A percentile compares a stretch with the other conserved stretches of the same genome.
phyloP scores from a whole-genome alignment of 2,888 invertebrate genomes.

The Spicauda simplicius region DNA sequence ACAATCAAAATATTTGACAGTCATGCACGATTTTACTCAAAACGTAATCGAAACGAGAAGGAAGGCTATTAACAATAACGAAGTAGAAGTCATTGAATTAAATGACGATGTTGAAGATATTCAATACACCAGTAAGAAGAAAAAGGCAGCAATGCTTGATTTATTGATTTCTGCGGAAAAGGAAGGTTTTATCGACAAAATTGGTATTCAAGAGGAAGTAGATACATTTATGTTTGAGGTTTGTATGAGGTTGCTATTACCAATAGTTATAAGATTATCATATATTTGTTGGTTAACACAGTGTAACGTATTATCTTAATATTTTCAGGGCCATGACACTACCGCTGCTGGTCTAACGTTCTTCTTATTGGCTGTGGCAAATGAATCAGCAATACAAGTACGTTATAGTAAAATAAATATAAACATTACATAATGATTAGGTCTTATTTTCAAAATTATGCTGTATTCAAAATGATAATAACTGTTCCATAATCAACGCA shows the following conservation, averaged over 20 bases:
- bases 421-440: not conserved
- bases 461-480: no score
- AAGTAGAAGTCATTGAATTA: slow-evolving; percentile 31
- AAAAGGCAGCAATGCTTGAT: slow-evolving; percentile 81
- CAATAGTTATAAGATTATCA: no score
- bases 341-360: slow-evolving; percentile 68
- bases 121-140: slow-evolving; percentile 54
- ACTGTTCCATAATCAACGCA: no score
- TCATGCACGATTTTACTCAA: slow-evolving; percentile 63
- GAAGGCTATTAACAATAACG: slow-evolving; percentile 57
- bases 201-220: slow-evolving; percentile 84
- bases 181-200: slow-evolving; percentile 72
- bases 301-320: not conserved
- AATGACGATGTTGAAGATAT: slow-evolving; percentile 44
- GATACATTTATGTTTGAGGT: slow-evolving; percentile 87
- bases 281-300: not conserved
- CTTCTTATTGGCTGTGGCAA: slow-evolving; percentile 67
- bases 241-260: slow-evolving; percentile 31
- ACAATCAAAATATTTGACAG: slow-evolving; percentile 67
- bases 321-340: slow-evolving; percentile 78
- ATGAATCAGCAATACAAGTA: slow-evolving; percentile 56
- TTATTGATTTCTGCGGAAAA: slow-evolving; percentile 75
- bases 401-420: not conserved
- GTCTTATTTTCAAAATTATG: no score
- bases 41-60: slow-evolving; percentile 43